Conservation (phyloP, 2,113 vertebrate species). For the Heterocephalus glaber region DNA sequence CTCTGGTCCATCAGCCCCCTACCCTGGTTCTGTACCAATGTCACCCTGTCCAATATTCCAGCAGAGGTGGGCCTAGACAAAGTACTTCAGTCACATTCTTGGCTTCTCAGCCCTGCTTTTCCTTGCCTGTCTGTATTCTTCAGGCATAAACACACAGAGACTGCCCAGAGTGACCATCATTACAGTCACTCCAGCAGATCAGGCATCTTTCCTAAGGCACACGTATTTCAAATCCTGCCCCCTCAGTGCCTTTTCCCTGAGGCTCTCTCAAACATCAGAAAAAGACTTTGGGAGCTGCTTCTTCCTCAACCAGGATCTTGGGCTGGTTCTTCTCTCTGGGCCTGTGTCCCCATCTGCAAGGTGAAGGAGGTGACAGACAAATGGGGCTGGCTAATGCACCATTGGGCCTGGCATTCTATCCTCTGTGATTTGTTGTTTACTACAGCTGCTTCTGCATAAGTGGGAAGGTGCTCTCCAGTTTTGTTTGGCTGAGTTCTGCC, state of each 20-base stretch:
- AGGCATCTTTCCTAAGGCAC: neutral
- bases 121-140: neutral
- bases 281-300: neutral
- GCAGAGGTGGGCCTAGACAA: neutral
- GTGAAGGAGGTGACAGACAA: neutral
- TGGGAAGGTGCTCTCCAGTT: neutral
- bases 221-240: neutral
- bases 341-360: neutral
- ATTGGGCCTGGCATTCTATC: neutral
- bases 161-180: neutral
- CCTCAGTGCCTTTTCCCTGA: neutral
- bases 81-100: neutral
- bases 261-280: neutral
- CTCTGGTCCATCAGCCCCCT: neutral
- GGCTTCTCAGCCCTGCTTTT: neutral
- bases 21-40: neutral
- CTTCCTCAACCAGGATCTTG: neutral
- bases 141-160: neutral
- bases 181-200: neutral
- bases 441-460: neutral
- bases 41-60: neutral
- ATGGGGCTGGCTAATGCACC: neutral
- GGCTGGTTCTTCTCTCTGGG: neutral
- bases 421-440: neutral
- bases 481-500: slow-evolving; percentile 12